Conservation (phyloP, 2,888 invertebrate species). For the Cheilosia vulpina region DNA sequence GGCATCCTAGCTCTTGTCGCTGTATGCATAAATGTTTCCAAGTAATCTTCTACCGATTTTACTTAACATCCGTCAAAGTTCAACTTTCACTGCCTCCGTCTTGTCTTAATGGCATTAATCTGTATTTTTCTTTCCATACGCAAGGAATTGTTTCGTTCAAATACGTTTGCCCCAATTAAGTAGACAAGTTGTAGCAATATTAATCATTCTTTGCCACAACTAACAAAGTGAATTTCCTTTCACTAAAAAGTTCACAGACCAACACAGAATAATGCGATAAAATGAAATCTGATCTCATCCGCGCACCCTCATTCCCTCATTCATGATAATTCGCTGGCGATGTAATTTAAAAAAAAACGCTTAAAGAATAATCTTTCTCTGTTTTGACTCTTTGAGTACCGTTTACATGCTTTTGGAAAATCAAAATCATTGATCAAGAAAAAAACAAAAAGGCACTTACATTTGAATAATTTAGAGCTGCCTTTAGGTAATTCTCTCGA, state of each 20-base stretch:
- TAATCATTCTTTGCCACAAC: not conserved
- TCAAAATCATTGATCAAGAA: constrained; percentile 23
- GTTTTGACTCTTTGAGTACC: constrained; percentile 7
- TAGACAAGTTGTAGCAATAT: constrained; percentile 12
- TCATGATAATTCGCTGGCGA: constrained; percentile 5
- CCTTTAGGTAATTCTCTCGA: constrained; percentile 89
- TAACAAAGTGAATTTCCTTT: constrained; percentile 40
- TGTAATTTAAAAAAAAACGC: constrained; percentile 12
- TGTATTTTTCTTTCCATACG: not conserved
- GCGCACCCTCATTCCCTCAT: constrained; percentile 9
- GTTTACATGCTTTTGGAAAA: constrained; percentile 37
- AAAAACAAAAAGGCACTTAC: constrained; percentile 51
- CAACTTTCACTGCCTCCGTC: not conserved
- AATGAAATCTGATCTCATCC: constrained; percentile 50
- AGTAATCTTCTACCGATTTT: too few species aligned
- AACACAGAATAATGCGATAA: constrained; percentile 5
- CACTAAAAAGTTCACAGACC: constrained; percentile 25
- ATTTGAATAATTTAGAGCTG: constrained; percentile 86
- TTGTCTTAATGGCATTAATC: not conserved
- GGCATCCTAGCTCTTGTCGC: not conserved
- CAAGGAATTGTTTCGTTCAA: not conserved
- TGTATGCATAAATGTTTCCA: too few species aligned
- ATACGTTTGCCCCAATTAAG: constrained; percentile 7
- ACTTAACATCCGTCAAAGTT: not conserved
- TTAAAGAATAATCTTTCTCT: constrained; percentile 2